Evolutionary conservation across 2,113 vertebrate species (phyloP).

Genomic region (Forbesichthys agassizii): DNA sequence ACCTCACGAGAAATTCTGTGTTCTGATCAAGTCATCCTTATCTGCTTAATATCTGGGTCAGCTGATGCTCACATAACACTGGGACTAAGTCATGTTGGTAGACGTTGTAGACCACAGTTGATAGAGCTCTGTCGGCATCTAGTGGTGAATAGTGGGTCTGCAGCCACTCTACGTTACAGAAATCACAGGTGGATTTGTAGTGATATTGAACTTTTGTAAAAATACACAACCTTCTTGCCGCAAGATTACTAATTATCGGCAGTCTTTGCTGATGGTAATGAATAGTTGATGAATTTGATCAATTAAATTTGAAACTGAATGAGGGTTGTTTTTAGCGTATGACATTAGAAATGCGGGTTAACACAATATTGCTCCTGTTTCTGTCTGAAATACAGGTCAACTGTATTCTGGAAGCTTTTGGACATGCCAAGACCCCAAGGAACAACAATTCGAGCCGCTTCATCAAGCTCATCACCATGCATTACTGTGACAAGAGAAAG

Average conservation of each 20-base stretch:
- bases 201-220: no score
- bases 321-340: no score
- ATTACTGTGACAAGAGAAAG: conserved; percentile 85
- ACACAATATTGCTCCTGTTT: background rate
- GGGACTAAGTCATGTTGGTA: conserved; percentile 7
- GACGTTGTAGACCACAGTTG: background rate
- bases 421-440: conserved; percentile 87
- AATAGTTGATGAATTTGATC: no score
- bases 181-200: no score
- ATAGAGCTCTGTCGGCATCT: conserved; percentile 51
- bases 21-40: conserved; percentile 62
- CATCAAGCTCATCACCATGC: conserved; percentile 87
- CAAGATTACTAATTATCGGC: no score
- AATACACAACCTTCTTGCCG: no score
- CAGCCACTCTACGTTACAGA: background rate
- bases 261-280: no score
- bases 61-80: conserved; percentile 35
- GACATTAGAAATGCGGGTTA: background rate
- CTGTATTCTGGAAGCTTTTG: conserved; percentile 89
- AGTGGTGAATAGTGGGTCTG: conserved; percentile 44
- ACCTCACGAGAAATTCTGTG: conserved; percentile 15
- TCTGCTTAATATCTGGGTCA: conserved; percentile 65
- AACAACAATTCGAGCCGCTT: conserved; percentile 87
- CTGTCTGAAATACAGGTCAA: conserved; percentile 75
- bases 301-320: no score